Base-by-base conservation (phyloP, 2,888 invertebrate genomes). In the Sinhomidia bicolor region DNA sequence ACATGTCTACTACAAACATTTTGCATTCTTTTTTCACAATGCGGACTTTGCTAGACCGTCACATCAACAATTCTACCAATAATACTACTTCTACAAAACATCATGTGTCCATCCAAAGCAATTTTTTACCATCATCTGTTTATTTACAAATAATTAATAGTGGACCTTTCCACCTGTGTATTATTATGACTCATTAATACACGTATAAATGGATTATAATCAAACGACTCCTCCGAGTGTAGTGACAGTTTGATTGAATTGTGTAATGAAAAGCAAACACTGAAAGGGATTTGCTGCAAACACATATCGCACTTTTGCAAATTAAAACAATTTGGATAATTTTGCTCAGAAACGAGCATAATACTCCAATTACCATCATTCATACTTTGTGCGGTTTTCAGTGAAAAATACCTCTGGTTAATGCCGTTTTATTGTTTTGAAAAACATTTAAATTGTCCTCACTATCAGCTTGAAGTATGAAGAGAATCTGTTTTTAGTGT, bases 11-110 rank as follows among this genome's bases (percentile, higher is more conserved):
- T 32, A 65, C 10, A 32, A 32, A 32, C 12, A 5, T 20, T n/a
- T 26, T 29, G 65, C 32, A 32, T 36, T 9, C 17, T 41, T 12
- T 17, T 14, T n/a, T 68, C 68, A 36, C 68, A 68, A 36, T 68
- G 68, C 68, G 68, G 68, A 68, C 32, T 68, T 68, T 68, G 41
- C 68, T n/a, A 9, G 14, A 20, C 68, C 68, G 68, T 68, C 68
- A 68, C 68, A 68, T 20, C 68, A 36, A 7, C 36, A 36, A n/a
- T n/a, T n/a, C 36, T 7, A 62, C 14, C 62, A 62, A 62, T n/a
- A 68, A 68, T 68, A 68, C 36, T 9, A 41, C 7, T 36, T 36
- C 7, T 17, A 68, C 68, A 68, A 12, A 68, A 68, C 7, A 41
- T 68, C 68, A 68, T 68, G 68, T 68, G 68, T 17, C 36, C 5